Evolutionary conservation across 53 echinoderm and acorn worm genomes (phyloP).

Genomic region (Stichopus horrens): DNA sequence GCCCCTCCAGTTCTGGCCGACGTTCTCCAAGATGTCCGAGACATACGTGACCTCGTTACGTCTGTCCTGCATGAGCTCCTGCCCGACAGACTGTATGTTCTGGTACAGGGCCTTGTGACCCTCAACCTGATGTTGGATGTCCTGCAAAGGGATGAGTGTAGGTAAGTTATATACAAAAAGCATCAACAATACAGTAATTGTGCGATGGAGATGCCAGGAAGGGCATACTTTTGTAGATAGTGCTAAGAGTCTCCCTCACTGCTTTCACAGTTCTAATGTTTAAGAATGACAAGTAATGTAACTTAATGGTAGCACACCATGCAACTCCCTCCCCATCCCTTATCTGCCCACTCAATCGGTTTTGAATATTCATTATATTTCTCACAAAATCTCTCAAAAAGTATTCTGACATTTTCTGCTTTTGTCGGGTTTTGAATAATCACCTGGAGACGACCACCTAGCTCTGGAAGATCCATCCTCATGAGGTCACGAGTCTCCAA

Average conservation of each 20-base stretch:
- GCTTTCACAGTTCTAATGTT: no score
- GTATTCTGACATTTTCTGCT: no score
- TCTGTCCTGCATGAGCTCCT: conserved; percentile 77
- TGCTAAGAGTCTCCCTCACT: no score
- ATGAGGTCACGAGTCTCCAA: conserved; percentile 85
- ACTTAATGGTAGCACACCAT: no score
- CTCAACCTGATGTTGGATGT: conserved; percentile 83
- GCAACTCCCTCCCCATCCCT: no score
- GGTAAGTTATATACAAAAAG: neutral
- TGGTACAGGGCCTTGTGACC: conserved; percentile 79
- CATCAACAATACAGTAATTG: neutral
- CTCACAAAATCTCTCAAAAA: no score
- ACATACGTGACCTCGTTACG: conserved; percentile 88
- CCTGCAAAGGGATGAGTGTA: conserved; percentile 40
- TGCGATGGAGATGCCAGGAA: no score
- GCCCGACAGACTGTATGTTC: conserved; percentile 81
- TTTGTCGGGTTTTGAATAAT: neutral
- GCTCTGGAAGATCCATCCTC: conserved; percentile 81
- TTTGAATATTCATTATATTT: no score
- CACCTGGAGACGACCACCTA: conserved; percentile 87
- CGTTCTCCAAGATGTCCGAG: conserved; percentile 86
- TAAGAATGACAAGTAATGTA: no score
- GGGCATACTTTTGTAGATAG: no score
- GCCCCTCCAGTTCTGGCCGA: conserved; percentile 81
- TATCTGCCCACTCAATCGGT: no score